Evolutionary conservation across 2,888 invertebrate genomes (phyloP).

Genomic region (Nemurella pictetii): DNA sequence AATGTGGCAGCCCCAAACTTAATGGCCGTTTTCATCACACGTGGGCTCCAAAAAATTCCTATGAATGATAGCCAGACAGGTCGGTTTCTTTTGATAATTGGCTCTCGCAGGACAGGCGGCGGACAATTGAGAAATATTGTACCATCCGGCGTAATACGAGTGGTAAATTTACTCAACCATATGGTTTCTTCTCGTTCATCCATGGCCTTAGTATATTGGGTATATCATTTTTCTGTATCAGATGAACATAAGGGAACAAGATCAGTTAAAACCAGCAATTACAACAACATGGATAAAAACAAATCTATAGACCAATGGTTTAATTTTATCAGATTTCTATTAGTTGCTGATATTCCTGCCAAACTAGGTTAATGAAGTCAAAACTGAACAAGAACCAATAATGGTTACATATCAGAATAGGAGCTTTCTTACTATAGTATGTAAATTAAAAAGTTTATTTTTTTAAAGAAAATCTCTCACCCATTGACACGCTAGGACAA

Average conservation of each 20-base stretch:
- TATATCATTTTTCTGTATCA: neutral
- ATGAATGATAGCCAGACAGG: constrained; percentile 49
- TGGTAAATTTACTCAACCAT: constrained; percentile 2
- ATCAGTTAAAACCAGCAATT: neutral
- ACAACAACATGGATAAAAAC: neutral
- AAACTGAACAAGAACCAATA: too few species aligned
- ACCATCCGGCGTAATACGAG: neutral
- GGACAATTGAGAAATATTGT: neutral
- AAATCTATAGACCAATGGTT: too few species aligned
- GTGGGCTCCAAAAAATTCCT: constrained; percentile 50
- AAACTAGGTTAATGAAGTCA: too few species aligned
- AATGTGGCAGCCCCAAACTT: constrained; percentile 50
- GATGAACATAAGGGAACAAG: neutral
- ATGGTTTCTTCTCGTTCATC: neutral
- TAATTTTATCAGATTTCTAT: too few species aligned
- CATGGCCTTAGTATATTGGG: neutral
- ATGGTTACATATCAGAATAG: too few species aligned
- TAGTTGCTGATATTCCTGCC: too few species aligned
- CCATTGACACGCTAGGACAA: too few species aligned
- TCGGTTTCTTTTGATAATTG: neutral
- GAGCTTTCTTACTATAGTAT: too few species aligned
- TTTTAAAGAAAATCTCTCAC: too few species aligned
- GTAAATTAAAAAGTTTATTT: too few species aligned
- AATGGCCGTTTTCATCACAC: constrained; percentile 50
- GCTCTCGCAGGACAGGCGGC: neutral